Conservation (phyloP, 1,140 invertebrate species). For the Cydia amplana region DNA sequence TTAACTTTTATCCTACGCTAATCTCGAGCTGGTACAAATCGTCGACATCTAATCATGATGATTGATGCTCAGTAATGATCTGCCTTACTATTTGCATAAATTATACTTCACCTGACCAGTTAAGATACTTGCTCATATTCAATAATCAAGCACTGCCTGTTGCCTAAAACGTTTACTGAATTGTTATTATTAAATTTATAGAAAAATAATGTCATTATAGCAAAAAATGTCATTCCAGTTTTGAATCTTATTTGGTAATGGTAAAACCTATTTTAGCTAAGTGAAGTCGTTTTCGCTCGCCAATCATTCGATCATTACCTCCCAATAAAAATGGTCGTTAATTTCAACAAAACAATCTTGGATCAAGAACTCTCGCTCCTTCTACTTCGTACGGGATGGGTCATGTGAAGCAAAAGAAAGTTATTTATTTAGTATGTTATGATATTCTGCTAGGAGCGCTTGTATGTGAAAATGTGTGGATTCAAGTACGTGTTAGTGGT, state of each 20-base stretch:
- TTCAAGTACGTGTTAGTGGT: conserved; percentile 9
- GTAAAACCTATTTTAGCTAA: background rate
- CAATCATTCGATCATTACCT: background rate
- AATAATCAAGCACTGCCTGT: no score
- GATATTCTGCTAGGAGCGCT: background rate
- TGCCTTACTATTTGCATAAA: conserved; percentile 22
- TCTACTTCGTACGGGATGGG: conserved; percentile 13
- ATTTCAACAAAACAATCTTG: background rate
- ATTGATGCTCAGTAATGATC: conserved; percentile 23
- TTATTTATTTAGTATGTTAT: conserved; percentile 22
- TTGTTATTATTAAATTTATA: no score
- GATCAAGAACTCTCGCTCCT: conserved; percentile 3
- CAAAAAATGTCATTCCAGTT: no score
- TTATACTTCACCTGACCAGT: conserved; percentile 2
- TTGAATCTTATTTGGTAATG: no score
- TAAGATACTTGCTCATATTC: background rate
- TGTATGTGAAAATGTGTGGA: conserved; percentile 1
- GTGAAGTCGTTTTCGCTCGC: background rate
- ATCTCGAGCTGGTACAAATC: background rate
- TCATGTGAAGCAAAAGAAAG: conserved; percentile 1
- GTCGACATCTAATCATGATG: conserved; percentile 18
- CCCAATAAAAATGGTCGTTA: background rate
- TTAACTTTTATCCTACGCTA: background rate
- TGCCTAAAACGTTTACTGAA: no score
- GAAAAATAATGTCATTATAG: no score